These are phyloP conservation scores for Numenius phaeopus DNA, from an alignment of 2,797 vertebrate genomes.

Conservation along the genomic window DNA sequence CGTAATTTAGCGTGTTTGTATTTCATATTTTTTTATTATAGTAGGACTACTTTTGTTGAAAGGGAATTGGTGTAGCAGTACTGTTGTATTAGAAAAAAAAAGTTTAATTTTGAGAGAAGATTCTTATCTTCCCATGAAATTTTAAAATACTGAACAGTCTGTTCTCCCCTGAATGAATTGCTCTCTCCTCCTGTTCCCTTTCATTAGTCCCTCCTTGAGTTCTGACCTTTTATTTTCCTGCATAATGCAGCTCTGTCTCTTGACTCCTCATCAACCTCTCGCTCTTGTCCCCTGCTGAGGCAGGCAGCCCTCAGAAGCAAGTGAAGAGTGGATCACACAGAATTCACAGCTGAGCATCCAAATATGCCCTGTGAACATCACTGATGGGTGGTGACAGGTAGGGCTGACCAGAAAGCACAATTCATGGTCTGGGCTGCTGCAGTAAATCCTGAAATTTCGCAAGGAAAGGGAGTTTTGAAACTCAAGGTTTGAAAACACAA, in stretches of 20 bases:
- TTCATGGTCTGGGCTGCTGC: accelerated
- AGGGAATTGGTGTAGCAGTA: neutral
- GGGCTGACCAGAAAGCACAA: neutral
- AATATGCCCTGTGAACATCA: neutral
- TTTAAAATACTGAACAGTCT: neutral
- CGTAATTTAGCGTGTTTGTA: neutral
- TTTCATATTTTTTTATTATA: neutral
- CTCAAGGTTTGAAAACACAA: accelerated
- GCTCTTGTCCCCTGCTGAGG: neutral
- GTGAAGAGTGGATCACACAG: neutral
- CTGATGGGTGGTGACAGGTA: neutral
- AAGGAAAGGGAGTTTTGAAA: neutral
- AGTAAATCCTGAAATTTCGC: neutral
- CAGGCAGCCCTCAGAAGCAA: neutral
- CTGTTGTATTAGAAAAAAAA: neutral
- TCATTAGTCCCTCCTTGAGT: constrained; percentile 12
- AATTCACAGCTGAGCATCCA: neutral
- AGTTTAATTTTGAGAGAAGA: neutral
- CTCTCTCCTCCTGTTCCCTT: neutral
- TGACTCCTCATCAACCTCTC: neutral
- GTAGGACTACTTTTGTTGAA: neutral
- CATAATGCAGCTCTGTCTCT: neutral
- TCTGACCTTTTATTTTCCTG: constrained; percentile 19
- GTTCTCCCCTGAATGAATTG: neutral
- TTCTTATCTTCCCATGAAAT: neutral